These are phyloP conservation scores for Steinernema feltiae DNA, from an alignment of 1,140 invertebrate species.

Conservation along the genomic window DNA sequence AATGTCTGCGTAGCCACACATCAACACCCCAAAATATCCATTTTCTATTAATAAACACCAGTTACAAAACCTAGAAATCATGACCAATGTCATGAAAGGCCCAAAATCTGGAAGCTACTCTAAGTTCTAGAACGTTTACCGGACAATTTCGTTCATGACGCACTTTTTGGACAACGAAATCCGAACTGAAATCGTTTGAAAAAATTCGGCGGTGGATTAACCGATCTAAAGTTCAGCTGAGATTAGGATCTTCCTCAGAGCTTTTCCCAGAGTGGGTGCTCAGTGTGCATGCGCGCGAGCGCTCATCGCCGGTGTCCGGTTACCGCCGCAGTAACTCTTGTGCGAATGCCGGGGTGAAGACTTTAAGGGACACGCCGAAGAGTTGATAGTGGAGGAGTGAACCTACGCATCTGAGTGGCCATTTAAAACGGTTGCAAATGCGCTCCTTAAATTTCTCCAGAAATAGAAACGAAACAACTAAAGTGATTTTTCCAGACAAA, in stretches of 20 bases:
- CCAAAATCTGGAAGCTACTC: too few species aligned
- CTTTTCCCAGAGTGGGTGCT: not conserved
- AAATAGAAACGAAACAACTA: too few species aligned
- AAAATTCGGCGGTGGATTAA: not conserved
- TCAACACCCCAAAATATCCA: not conserved
- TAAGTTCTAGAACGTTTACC: too few species aligned
- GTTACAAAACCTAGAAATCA: too few species aligned
- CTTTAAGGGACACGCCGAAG: too few species aligned
- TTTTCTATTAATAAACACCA: not conserved
- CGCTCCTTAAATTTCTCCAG: too few species aligned
- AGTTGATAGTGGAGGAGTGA: not conserved
- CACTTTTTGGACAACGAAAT: not conserved
- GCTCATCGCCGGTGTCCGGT: not conserved
- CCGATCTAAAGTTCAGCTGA: not conserved
- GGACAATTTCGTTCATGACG: not conserved
- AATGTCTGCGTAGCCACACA: not conserved
- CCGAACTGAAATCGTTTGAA: not conserved
- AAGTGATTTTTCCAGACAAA: not conserved
- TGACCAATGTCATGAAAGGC: too few species aligned
- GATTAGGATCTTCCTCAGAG: constrained; percentile 11
- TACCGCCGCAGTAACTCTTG: not conserved
- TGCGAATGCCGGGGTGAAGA: not conserved
- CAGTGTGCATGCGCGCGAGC: not conserved
- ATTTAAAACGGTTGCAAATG: too few species aligned
- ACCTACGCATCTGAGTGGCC: too few species aligned